phyloP scores from a whole-genome alignment of 2,113 vertebrate species.

The Willisornis vidua region DNA sequence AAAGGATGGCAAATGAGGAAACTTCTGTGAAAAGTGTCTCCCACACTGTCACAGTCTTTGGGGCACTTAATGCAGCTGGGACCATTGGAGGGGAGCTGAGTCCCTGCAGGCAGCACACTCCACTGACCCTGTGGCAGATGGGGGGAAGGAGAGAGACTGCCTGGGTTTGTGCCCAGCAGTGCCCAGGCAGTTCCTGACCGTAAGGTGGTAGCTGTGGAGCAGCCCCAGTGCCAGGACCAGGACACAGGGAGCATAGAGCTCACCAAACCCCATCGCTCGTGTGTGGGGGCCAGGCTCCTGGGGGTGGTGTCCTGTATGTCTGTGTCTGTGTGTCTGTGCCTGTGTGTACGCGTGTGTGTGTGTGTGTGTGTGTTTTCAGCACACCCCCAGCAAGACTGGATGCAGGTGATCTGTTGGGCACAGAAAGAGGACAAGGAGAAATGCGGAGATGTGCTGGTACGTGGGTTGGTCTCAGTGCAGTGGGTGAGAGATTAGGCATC shows the following conservation, averaged over 20 bases:
- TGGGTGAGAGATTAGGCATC: not conserved
- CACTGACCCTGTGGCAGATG: rapidly evolving
- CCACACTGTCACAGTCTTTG: not conserved
- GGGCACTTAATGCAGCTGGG: not conserved
- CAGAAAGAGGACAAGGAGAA: not conserved
- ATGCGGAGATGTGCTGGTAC: rapidly evolving
- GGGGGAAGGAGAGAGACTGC: not conserved
- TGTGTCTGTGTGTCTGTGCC: not conserved
- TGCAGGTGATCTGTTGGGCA: not conserved
- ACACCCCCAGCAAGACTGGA: not conserved
- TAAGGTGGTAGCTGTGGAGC: not conserved
- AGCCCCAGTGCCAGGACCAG: not conserved
- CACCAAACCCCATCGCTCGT: not conserved
- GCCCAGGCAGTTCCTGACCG: not conserved
- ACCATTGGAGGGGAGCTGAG: not conserved
- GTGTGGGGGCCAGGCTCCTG: not conserved
- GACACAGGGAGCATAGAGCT: not conserved
- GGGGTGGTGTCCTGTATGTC: not conserved
- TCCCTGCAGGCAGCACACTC: rapidly evolving
- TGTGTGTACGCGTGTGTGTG: not conserved
- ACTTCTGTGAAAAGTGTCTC: not conserved
- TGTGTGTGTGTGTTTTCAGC: not conserved
- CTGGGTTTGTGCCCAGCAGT: not conserved
- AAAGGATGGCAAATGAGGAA: not conserved
- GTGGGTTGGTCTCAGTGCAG: not conserved